phyloP scores from a whole-genome alignment of 2,797 vertebrate genomes.

The Phoxinus dragarum region DNA sequence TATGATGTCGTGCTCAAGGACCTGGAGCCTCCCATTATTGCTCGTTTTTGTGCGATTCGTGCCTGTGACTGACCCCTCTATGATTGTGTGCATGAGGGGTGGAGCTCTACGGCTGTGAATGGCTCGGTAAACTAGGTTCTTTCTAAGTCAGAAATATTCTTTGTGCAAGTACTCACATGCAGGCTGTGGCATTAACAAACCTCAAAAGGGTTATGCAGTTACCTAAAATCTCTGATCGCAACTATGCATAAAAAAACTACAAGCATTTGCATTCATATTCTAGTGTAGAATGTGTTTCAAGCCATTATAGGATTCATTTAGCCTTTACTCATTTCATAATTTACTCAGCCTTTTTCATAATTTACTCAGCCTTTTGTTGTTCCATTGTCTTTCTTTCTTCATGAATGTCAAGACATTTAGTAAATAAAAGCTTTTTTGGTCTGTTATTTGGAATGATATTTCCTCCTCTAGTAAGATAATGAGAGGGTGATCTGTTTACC shows the following conservation, averaged over 20 bases:
- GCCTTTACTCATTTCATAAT: not conserved
- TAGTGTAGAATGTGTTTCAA: not conserved
- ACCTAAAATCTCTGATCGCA: not conserved
- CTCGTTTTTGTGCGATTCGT: conserved; percentile 94
- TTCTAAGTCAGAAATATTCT: not conserved
- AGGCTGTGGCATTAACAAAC: not conserved
- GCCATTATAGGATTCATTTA: not conserved
- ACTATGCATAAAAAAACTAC: not conserved
- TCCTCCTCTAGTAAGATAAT: not conserved
- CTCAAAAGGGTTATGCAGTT: not conserved
- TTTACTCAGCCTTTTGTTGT: not conserved
- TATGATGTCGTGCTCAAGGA: conserved; percentile 96
- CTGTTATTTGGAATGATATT: not conserved
- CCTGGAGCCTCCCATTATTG: conserved; percentile 93
- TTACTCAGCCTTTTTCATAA: not conserved
- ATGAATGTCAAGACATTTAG: not conserved
- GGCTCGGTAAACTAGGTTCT: conserved; percentile 84
- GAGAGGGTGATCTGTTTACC: not conserved
- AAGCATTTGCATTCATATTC: not conserved
- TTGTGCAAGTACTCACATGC: not conserved
- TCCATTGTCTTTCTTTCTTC: not conserved
- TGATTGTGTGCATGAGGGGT: conserved; percentile 96
- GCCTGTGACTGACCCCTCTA: conserved; percentile 91
- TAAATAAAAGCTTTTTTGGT: not conserved
- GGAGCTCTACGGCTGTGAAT: conserved; percentile 95